Percentiles rank a stretch among this genome's conserved stretches.
Evolutionary conservation across 2,888 invertebrate genomes (phyloP).

Genomic region (Drosophila paucipuncta): DNA sequence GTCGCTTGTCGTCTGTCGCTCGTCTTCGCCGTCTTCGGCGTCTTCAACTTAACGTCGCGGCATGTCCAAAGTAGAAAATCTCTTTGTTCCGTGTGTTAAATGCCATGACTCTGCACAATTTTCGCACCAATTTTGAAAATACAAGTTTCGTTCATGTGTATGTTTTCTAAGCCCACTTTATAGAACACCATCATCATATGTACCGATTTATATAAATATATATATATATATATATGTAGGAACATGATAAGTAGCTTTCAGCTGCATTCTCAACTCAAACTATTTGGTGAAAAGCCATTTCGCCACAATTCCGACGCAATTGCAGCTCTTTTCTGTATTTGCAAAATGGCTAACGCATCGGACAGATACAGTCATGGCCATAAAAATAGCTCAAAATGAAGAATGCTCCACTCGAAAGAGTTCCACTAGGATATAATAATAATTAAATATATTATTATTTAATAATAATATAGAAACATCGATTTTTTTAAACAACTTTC

Average conservation of each 20-base stretch:
- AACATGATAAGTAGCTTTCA: neutral
- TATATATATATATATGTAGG: neutral
- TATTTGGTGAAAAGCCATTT: neutral
- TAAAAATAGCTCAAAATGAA: neutral
- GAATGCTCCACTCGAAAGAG: neutral
- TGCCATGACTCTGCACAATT: constrained; percentile 70
- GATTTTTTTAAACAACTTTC: no score
- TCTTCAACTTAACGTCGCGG: constrained; percentile 34
- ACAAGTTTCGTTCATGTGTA: neutral
- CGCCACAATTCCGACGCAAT: neutral
- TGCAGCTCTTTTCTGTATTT: neutral
- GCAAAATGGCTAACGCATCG: neutral
- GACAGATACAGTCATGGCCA: neutral
- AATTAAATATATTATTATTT: neutral
- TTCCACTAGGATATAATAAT: rapidly evolving
- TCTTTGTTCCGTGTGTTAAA: constrained; percentile 69
- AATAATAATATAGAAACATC: no score
- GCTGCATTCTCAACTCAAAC: neutral
- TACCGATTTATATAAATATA: neutral
- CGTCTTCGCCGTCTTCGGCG: constrained; percentile 9
- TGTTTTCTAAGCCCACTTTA: neutral
- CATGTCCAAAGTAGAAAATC: constrained; percentile 64
- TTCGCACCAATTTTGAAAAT: constrained; percentile 51
- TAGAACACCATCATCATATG: neutral
- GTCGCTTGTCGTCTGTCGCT: neutral